A percentile compares a stretch with the other conserved stretches of the same genome.
Conservation (phyloP, 2,113 vertebrate genomes). For the Neodontobutis hainanensis region DNA sequence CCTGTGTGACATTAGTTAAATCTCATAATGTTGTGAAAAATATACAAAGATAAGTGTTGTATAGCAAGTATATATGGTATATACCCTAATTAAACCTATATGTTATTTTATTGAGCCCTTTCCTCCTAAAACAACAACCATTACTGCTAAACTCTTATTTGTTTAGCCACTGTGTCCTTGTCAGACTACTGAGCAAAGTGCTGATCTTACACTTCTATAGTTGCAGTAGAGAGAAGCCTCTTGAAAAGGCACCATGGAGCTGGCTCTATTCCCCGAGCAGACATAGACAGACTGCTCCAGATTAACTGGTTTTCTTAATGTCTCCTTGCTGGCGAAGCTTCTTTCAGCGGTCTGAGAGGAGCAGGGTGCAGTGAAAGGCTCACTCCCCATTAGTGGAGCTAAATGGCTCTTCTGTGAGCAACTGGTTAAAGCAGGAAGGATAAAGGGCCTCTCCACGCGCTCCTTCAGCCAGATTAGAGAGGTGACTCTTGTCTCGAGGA, state of each 20-base stretch:
- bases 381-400: slow-evolving; percentile 72
- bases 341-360: slow-evolving; percentile 67
- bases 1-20: no score
- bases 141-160: slow-evolving; percentile 43
- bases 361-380: slow-evolving; percentile 64
- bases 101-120: slow-evolving; percentile 19
- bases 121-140: slow-evolving; percentile 14
- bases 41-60: no score
- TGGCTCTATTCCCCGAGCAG: slow-evolving; percentile 46
- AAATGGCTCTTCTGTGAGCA: slow-evolving; percentile 78
- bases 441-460: slow-evolving; percentile 74
- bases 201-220: slow-evolving; percentile 64
- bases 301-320: slow-evolving; percentile 74
- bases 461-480: slow-evolving; percentile 75
- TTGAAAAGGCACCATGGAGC: slow-evolving; percentile 66
- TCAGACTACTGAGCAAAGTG: slow-evolving; percentile 57
- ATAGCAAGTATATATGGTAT: no score
- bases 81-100: slow-evolving; percentile 6
- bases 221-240: slow-evolving; percentile 58
- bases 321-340: slow-evolving; percentile 68
- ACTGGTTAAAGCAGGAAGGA: slow-evolving; percentile 63
- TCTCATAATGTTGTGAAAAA: no score
- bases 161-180: slow-evolving; percentile 55
- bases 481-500: slow-evolving; percentile 78
- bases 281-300: slow-evolving; percentile 64